A percentile compares a stretch with the other conserved stretches of the same genome.
These are phyloP conservation scores for Myotis myotis DNA, from an alignment of 2,797 vertebrate species.

Conservation along the genomic window DNA sequence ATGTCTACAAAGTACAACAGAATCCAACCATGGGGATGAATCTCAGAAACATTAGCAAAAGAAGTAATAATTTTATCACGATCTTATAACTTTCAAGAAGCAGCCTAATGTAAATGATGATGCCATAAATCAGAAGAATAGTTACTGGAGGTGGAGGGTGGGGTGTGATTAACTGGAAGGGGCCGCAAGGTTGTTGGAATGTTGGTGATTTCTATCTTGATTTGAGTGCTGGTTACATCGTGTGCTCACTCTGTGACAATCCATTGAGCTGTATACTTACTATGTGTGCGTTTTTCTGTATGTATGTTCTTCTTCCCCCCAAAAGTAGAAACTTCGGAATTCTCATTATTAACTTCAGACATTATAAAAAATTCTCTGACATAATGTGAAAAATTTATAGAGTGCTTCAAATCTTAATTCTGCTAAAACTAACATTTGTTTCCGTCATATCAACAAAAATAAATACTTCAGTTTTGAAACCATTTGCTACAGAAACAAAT, in stretches of 20 bases:
- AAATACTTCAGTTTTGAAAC: conserved; percentile 39
- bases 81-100: background rate
- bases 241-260: background rate
- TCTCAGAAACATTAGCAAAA: background rate
- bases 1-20: background rate
- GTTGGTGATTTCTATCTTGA: background rate
- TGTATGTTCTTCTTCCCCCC: background rate
- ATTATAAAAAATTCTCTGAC: background rate
- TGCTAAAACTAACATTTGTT: conserved; percentile 52
- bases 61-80: background rate
- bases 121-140: background rate
- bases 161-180: background rate
- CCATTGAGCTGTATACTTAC: background rate
- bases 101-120: background rate
- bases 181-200: background rate
- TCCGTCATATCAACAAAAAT: conserved; percentile 12
- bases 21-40: background rate
- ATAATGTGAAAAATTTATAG: background rate
- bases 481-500: conserved; percentile 53
- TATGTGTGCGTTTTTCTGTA: background rate
- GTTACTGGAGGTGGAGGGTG: background rate
- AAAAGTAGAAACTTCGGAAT: background rate
- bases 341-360: background rate
- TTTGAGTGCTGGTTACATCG: background rate
- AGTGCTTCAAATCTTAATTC: background rate